Evolutionary conservation across 1,140 invertebrate genomes (phyloP), one percentile per base, ranked within the genome.

Genomic region (Polypedilum pembai): DNA sequence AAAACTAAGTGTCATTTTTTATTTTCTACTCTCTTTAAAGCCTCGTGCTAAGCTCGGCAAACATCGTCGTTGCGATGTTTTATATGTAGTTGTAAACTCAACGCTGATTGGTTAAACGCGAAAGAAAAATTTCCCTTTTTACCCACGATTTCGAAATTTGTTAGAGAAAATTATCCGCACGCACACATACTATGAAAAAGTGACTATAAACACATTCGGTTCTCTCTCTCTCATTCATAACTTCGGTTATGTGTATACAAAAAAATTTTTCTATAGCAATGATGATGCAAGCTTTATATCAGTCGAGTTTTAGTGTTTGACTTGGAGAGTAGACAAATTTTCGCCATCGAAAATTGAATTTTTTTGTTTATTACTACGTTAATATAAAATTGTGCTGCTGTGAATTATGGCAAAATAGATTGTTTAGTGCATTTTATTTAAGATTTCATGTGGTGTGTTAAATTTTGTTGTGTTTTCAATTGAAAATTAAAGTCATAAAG

Each of bases 241-340:
- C 8, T 69, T 69, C 65, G 20, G n/a, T 69, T 69, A 8, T 21
- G 65, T 69, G 17, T 21, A 66, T 66, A 56, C 45, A 17, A 56
- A 15, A 15, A 56, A 12, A 56, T 3, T 20, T 69, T 18, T 69
- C 65, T 69, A 69, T 69, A 69, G 65, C 20, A 69, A 69, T 69
- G 65, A 69, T 69, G 65, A 69, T 69, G 65, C 65, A 69, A 69
- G 65, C 65, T 69, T 56, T 69, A 69, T 69, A 69, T 69, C 65
- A 69, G 65, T 69, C 65, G 65, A 18, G 17, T n/a, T 69, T 69
- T 21, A 69, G 65, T 69, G 65, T 69, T 69, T 69, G 65, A 69
- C 65, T 69, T 69, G 65, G 65, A 69, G 65, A 69, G 65, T 69
- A 69, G 65, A 69, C 65, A 69, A 69, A 69, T 69, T 69, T 69